Evolutionary conservation across 2,888 invertebrate genomes (phyloP).

Genomic region (Idaea aversata): DNA sequence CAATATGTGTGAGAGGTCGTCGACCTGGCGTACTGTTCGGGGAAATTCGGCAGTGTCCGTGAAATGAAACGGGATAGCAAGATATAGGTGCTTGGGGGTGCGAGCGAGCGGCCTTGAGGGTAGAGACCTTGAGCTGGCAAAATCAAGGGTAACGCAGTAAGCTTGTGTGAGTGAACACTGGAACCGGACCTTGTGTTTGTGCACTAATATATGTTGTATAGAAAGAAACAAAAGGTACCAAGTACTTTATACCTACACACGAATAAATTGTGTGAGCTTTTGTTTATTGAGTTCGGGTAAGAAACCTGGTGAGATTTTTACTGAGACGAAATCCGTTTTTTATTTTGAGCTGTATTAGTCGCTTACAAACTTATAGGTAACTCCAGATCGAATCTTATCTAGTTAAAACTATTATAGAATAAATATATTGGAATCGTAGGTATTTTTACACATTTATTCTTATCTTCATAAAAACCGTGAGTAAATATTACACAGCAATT

Average conservation of each 20-base stretch:
- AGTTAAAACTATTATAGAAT: too few relatives aligned
- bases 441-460: too few relatives aligned
- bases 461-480: too few relatives aligned
- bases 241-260: neutral
- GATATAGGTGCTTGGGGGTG: slow-evolving; percentile 51
- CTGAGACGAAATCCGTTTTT: too few relatives aligned
- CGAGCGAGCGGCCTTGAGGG: slow-evolving; percentile 62
- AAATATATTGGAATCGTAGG: too few relatives aligned
- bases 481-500: too few relatives aligned
- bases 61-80: slow-evolving; percentile 59
- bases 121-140: slow-evolving; percentile 80
- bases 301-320: too few relatives aligned
- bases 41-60: slow-evolving; percentile 72
- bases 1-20: slow-evolving; percentile 73
- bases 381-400: too few relatives aligned
- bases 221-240: neutral
- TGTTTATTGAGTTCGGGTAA: too few relatives aligned
- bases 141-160: slow-evolving; percentile 76
- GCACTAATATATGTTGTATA: slow-evolving; percentile 35
- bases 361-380: too few relatives aligned
- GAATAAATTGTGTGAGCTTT: neutral
- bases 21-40: slow-evolving; percentile 67
- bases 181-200: slow-evolving; percentile 50
- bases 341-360: too few relatives aligned
- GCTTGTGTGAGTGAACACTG: slow-evolving; percentile 52